Base-by-base conservation (phyloP, 2,888 invertebrate species). In the Ophion obscuratus region DNA sequence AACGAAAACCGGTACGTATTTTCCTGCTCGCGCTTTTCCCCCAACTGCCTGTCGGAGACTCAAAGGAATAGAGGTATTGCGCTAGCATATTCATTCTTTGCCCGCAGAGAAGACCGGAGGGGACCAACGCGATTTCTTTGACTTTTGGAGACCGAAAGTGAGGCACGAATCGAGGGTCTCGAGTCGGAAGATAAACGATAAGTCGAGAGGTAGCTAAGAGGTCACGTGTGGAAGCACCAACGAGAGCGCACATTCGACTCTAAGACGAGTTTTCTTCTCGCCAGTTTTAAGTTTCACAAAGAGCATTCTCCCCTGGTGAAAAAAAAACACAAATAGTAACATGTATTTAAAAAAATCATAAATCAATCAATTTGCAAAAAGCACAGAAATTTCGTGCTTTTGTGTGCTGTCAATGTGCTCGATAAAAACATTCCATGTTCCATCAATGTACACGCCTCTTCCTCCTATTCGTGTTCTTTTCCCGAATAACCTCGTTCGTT, bases 251-350 rank as follows among this genome's bases (percentile, higher is more conserved):
- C 40, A n/a, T 24, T 14, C 53, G 14, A 53, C 53, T 27, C 59
- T n/a, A n/a, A 11, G 62, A 53, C 57, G 27, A 20, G 47, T n/a
- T 74, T 73, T 74, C 81, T 73, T 81, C 74, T 74, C 66, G 67
- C 67, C 5, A 66, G 24, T 67, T 53, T 74, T 74, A 66, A 81
- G 73, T 67, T 74, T 74, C 74, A 74, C 66, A 67, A 81, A 74
- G 61, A 74, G 67, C 66, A 44, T 44, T 47, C 17, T 61, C 74
- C 44, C 24, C 36, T 44, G 27, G 14, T 40, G 64, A 44, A 66
- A 73, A 57, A n/a, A 11, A 61, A 40, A 68, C 24, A 44, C 44
- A n/a, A 20, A 20, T 47, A 53, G 44, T 3, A 17, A 53, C 1
- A 53, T 40, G 40, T 6, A 31, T 31, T 31, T 40, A 0, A 40